Evolutionary conservation across 2,113 vertebrate genomes (phyloP).

Genomic region (Rhea pennata): DNA sequence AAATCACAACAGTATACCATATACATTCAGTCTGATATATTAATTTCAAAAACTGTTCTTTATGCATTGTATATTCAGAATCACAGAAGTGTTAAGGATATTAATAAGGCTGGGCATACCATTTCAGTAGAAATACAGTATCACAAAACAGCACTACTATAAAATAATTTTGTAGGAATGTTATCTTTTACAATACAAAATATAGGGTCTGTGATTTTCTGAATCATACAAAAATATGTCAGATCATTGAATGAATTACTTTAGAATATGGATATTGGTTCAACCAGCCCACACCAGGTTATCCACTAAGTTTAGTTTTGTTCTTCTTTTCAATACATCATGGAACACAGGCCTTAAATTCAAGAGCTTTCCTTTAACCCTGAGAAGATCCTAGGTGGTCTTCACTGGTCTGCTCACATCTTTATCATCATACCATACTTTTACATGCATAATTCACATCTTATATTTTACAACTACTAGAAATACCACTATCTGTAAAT

Average conservation of each 20-base stretch:
- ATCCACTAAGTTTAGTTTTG: background rate
- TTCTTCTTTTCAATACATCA: background rate
- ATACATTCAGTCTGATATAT: background rate
- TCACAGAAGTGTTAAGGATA: background rate
- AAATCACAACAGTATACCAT: background rate
- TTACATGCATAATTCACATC: background rate
- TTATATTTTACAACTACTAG: background rate
- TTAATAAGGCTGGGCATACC: background rate
- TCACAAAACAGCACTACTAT: background rate
- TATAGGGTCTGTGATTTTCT: background rate
- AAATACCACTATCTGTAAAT: background rate
- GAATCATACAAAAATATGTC: background rate
- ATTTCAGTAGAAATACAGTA: background rate
- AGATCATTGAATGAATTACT: background rate
- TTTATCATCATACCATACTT: background rate
- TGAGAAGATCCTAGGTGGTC: background rate
- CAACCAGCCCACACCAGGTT: background rate
- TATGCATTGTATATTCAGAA: background rate
- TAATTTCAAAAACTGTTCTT: background rate
- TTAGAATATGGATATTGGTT: rapidly evolving
- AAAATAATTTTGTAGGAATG: background rate
- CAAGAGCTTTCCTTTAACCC: background rate
- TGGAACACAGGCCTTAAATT: background rate
- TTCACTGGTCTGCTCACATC: background rate
- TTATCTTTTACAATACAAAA: background rate